Evolutionary conservation across 1,140 invertebrate genomes (phyloP).

Genomic region (Forficula auricularia): DNA sequence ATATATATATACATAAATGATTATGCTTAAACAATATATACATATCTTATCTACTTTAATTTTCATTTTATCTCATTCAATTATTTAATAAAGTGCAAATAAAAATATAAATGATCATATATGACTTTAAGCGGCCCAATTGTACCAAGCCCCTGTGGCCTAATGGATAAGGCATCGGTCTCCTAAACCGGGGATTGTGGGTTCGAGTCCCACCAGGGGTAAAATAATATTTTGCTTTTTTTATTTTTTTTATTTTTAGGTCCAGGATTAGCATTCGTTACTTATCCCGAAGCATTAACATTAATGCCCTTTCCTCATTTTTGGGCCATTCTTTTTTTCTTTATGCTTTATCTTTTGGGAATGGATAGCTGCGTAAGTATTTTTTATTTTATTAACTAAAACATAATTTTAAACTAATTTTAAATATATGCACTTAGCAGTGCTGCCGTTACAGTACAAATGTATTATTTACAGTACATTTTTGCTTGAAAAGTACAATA

Average conservation of each 20-base stretch:
- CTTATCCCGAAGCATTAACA: constrained; percentile 64
- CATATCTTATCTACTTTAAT: too few relatives aligned
- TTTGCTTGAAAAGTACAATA: too few relatives aligned
- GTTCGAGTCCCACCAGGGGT: constrained; percentile 57
- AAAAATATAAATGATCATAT: too few relatives aligned
- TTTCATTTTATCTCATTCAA: too few relatives aligned
- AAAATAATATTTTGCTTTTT: constrained; percentile 17
- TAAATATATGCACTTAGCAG: constrained; percentile 22
- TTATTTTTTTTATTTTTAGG: constrained; percentile 26
- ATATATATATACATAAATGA: too few relatives aligned
- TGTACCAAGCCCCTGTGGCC: constrained; percentile 44
- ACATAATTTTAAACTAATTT: background rate
- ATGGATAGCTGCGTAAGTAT: constrained; percentile 40
- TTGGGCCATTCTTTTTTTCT: constrained; percentile 70
- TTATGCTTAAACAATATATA: too few relatives aligned
- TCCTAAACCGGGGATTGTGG: constrained; percentile 56
- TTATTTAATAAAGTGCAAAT: too few relatives aligned
- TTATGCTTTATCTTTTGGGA: constrained; percentile 63
- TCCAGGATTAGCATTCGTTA: constrained; percentile 63
- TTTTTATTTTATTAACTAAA: background rate
- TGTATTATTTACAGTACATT: too few relatives aligned
- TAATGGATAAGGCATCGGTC: constrained; percentile 59
- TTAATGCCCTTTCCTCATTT: constrained; percentile 55
- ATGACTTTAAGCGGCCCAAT: too few relatives aligned
- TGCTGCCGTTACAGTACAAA: too few relatives aligned